Conservation (phyloP, 2,888 invertebrate genomes). For the Phymatocera aterrima region DNA sequence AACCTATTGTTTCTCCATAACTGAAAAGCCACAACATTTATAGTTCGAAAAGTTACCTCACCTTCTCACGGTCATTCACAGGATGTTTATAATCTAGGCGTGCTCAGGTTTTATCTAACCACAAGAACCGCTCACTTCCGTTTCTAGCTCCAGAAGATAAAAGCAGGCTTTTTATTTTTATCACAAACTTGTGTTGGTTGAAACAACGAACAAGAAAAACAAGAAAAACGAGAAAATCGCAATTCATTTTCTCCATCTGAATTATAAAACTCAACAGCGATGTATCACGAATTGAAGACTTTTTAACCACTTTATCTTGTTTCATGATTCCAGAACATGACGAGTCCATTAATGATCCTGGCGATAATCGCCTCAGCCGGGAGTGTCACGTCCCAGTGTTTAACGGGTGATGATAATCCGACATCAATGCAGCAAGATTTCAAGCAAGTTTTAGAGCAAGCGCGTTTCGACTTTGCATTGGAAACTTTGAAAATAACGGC, state of each 20-base stretch:
- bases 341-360: not conserved
- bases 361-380: not conserved
- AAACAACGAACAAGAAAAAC: not conserved
- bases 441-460: slow-evolving; percentile 76
- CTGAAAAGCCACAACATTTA: not conserved
- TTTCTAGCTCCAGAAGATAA: not conserved
- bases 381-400: slow-evolving; percentile 71
- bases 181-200: not conserved
- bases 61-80: not conserved
- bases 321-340: not conserved
- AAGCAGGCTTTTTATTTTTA: not conserved
- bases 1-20: not conserved
- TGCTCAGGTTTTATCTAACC: not conserved
- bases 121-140: not conserved
- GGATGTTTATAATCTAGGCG: not conserved
- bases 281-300: not conserved
- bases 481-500: slow-evolving; percentile 83
- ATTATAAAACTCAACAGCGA: not conserved
- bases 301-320: not conserved
- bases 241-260: no score
- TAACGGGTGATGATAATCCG: slow-evolving; percentile 74
- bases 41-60: not conserved
- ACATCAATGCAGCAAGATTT: slow-evolving; percentile 63
- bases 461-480: slow-evolving; percentile 83
- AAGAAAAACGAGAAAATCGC: no score